Base-by-base conservation (phyloP, 2,113 vertebrate genomes). In the Bucco capensis region DNA sequence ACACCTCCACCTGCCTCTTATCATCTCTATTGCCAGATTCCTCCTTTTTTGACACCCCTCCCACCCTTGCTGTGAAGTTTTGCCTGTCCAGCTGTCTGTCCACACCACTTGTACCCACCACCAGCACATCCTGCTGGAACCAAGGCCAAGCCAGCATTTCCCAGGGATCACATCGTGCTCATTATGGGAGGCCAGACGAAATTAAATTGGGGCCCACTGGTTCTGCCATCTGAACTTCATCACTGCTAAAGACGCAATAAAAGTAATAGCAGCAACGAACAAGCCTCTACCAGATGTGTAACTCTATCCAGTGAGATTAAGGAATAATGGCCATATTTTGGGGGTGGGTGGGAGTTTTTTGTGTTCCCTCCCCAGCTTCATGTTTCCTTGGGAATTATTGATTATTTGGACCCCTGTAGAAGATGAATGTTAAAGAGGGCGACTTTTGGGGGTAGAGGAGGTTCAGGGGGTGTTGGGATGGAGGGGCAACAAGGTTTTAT, bases 221-320 rank as follows among this genome's bases (percentile, higher is more conserved):
- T 51, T 65, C 81, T 92, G 86, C 93, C 92, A 94, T 94, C 93
- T 96, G 95, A 96, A 95, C 81, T 85, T 77, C 86, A 96, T 96
- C 95, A 96, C 88, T 8, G 19, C 93, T 96, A 86, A 94, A 86
- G 92, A 95, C 0, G 73, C 90, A 94, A 94, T 95, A 95, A 95
- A 96, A 95, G 83, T 78, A 91, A 86, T 46, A 66, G 91, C 88
- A 93, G 83, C 95, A 80, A 83, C 0, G 46, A 93, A 35, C 92
- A 33, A 95, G 83, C 90, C 92, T 83, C 88, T 78, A 73, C 92
- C 95, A 96, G 95, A 95, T 96, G 95, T 96, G 91, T 85, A 95
- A 94, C 72, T 66, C 85, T 87, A 92, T 47, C 89, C 91, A 80
- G 54, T 2, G 33, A 93, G 93, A 94, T 92, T 91, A 85, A 87